A percentile compares a stretch with the other conserved stretches of the same genome.
Conservation (phyloP, 1,140 invertebrate species). For the Onthophagus taurus region DNA sequence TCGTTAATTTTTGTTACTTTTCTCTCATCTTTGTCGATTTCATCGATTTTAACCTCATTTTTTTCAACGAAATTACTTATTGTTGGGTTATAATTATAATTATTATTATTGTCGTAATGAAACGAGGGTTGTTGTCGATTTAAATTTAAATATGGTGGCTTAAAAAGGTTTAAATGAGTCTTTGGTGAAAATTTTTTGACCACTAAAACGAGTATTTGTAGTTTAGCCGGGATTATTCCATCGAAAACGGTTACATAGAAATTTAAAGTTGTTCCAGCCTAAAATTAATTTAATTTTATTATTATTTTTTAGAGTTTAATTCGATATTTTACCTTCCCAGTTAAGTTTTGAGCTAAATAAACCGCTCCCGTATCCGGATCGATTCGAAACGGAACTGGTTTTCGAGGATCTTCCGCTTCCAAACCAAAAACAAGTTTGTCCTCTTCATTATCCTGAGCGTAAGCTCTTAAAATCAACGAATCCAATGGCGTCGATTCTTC, state of each 20-base stretch:
- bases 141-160: constrained; percentile 1
- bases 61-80: no score
- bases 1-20: neutral
- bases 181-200: constrained; percentile 19
- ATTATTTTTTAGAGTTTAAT: constrained; percentile 4
- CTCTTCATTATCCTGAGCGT: constrained; percentile 50
- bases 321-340: constrained; percentile 49
- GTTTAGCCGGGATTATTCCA: constrained; percentile 55
- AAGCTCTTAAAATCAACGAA: constrained; percentile 48
- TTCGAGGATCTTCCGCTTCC: constrained; percentile 39
- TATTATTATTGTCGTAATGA: neutral
- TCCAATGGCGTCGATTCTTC: constrained; percentile 41
- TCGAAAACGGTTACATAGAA: constrained; percentile 62
- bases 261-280: constrained; percentile 59
- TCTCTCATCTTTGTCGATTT: neutral
- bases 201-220: constrained; percentile 60
- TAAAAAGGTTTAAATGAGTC: neutral
- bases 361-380: constrained; percentile 58
- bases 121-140: constrained; percentile 3
- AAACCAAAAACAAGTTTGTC: constrained; percentile 53
- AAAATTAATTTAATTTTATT: constrained; percentile 19
- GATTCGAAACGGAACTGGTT: constrained; percentile 53
- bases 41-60: no score
- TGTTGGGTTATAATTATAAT: no score
- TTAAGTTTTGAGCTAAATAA: constrained; percentile 57